Evolutionary conservation across 2,113 vertebrate genomes (phyloP).

Genomic region (Erythrolamprus reginae): DNA sequence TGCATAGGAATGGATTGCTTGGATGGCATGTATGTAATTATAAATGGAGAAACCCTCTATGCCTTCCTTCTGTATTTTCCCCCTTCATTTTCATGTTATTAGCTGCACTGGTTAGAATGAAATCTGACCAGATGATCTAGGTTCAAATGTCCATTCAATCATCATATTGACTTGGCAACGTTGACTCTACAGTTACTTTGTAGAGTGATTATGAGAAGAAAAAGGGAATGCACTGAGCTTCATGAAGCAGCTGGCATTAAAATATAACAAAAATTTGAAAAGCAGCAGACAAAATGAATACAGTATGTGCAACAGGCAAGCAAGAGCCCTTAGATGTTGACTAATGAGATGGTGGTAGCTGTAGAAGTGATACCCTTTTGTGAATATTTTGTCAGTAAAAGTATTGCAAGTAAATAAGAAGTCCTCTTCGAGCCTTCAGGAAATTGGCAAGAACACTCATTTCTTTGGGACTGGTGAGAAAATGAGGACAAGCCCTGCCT

Average conservation of each 20-base stretch:
- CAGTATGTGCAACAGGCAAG: background rate
- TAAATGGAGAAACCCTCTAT: background rate
- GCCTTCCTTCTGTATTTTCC: background rate
- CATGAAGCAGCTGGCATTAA: background rate
- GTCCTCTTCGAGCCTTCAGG: background rate
- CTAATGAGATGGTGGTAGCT: background rate
- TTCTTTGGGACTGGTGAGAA: background rate
- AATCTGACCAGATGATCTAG: background rate
- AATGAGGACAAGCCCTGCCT: background rate
- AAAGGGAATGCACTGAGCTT: background rate
- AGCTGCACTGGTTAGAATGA: background rate
- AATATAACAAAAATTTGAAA: background rate
- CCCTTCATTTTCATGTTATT: background rate
- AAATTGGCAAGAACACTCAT: background rate
- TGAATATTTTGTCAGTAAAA: background rate
- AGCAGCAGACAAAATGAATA: background rate
- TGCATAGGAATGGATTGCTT: background rate
- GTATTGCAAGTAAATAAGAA: background rate
- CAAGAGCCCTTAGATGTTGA: background rate
- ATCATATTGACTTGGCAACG: background rate
- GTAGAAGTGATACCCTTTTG: background rate
- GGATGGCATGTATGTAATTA: background rate
- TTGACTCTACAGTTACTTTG: background rate
- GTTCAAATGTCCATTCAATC: background rate
- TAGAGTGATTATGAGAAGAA: background rate